Percentiles rank a stretch among this genome's conserved stretches.
Evolutionary conservation across 2,888 invertebrate genomes (phyloP).

Genomic region (Parthenolecanium corni): DNA sequence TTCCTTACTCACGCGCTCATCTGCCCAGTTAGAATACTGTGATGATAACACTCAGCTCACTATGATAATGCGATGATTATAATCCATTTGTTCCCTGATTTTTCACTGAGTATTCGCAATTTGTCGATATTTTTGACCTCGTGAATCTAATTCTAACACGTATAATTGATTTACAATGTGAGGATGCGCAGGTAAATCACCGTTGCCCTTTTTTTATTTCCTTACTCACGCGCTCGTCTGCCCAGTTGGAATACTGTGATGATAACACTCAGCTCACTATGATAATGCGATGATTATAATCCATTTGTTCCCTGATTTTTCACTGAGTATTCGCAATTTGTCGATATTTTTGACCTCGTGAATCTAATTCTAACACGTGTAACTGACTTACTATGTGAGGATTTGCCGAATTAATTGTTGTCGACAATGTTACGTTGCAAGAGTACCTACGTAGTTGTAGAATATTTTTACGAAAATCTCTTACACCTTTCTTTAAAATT

Average conservation of each 20-base stretch:
- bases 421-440: too few species aligned
- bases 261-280: conserved; percentile 30
- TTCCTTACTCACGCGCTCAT: background rate
- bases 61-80: conserved; percentile 28
- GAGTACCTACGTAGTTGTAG: too few species aligned
- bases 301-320: conserved; percentile 22
- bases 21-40: background rate
- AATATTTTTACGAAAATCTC: too few species aligned
- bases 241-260: conserved; percentile 1
- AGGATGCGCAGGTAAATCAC: conserved; percentile 58
- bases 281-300: conserved; percentile 19
- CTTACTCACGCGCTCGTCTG: background rate
- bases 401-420: too few species aligned
- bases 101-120: conserved; percentile 11
- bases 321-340: conserved; percentile 3
- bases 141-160: too few species aligned
- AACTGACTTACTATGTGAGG: too few species aligned
- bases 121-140: too few species aligned
- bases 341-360: background rate
- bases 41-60: conserved; percentile 30
- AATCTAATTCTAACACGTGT: too few species aligned
- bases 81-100: conserved; percentile 23
- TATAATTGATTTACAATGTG: too few species aligned
- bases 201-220: background rate
- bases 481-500: too few species aligned